Conservation (phyloP, 1,140 invertebrate species). For the Rhagoletis pomonella region DNA sequence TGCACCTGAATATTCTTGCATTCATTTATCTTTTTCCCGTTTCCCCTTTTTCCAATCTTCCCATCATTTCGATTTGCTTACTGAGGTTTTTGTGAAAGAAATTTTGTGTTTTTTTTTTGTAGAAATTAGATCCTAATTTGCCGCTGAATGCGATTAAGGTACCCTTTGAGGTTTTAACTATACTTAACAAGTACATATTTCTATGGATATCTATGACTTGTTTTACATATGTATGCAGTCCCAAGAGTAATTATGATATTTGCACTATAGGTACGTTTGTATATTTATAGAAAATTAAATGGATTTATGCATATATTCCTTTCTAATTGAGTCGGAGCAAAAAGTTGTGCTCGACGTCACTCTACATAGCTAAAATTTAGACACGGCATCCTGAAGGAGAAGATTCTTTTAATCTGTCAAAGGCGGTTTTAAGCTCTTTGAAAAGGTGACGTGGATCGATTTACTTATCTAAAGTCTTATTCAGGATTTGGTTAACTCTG, state of each 20-base stretch:
- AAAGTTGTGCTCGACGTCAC: too few relatives aligned
- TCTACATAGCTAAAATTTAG: too few relatives aligned
- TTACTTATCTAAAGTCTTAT: too few relatives aligned
- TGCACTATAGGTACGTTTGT: not conserved
- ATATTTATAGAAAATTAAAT: too few relatives aligned
- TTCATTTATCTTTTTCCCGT: conserved; percentile 59
- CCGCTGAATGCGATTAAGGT: conserved; percentile 28
- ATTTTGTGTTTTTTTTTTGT: conserved; percentile 10
- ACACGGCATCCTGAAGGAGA: too few relatives aligned
- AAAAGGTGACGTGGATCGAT: too few relatives aligned
- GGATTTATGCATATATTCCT: too few relatives aligned
- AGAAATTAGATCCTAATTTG: conserved; percentile 51
- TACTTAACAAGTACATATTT: not conserved
- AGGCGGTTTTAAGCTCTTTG: too few relatives aligned
- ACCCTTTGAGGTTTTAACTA: conserved; percentile 44
- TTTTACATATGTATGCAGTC: not conserved
- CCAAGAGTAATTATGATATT: not conserved
- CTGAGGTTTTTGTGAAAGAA: not conserved
- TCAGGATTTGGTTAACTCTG: too few relatives aligned
- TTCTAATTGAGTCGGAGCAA: too few relatives aligned
- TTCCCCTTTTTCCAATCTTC: not conserved
- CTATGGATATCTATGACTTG: not conserved
- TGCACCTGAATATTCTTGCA: conserved; percentile 57
- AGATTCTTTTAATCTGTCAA: too few relatives aligned
- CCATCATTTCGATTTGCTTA: not conserved